Conservation (phyloP, 2,888 invertebrate genomes). For the Stenotaenia linearis region DNA sequence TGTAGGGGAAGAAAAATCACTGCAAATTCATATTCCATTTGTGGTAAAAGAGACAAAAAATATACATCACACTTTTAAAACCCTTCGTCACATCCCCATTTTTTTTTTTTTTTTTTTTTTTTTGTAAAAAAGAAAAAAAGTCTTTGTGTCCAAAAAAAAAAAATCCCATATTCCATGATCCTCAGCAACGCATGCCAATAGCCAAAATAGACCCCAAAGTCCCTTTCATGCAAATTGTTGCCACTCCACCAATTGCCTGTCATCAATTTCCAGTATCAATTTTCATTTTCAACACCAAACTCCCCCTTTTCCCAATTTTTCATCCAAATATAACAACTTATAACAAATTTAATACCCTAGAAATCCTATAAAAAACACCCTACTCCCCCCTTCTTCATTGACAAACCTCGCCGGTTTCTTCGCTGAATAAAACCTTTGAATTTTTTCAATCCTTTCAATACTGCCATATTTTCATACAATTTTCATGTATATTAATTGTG, state of each 20-base stretch:
- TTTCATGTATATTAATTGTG: slow-evolving; percentile 6
- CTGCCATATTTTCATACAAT: background rate
- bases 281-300: slow-evolving; percentile 17
- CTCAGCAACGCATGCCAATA: slow-evolving; percentile 8
- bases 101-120: too few species aligned
- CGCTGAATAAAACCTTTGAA: background rate
- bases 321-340: slow-evolving; percentile 1
- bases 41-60: background rate
- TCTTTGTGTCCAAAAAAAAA: background rate
- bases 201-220: background rate
- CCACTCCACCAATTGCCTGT: background rate
- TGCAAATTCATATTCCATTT: slow-evolving; percentile 24
- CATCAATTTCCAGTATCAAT: slow-evolving; percentile 28
- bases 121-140: background rate
- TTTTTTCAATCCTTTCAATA: background rate
- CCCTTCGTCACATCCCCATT: background rate
- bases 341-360: background rate
- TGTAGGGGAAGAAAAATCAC: slow-evolving; percentile 8
- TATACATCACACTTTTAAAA: background rate
- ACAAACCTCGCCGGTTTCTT: background rate
- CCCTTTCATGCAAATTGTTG: slow-evolving; percentile 24
- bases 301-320: background rate
- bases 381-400: background rate
- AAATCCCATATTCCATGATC: background rate
- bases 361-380: background rate